Evolutionary conservation across 2,888 invertebrate genomes (phyloP).

Genomic region (Tillus elongatus): DNA sequence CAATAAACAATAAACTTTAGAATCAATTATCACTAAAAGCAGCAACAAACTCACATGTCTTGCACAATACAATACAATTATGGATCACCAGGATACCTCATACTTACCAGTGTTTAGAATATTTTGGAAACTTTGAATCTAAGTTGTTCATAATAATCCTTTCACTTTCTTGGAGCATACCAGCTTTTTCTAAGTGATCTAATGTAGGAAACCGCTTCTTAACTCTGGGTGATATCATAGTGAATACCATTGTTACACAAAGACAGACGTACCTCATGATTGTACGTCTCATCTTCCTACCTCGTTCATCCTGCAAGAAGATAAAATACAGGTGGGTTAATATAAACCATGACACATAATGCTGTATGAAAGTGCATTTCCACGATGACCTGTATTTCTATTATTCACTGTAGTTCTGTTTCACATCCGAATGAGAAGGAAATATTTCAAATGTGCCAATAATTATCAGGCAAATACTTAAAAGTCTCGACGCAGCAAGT

Average conservation of each 20-base stretch:
- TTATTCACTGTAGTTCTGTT: not conserved
- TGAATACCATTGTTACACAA: constrained; percentile 78
- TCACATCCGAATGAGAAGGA: too few relatives aligned
- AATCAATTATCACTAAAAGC: too few relatives aligned
- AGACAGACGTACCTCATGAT: constrained; percentile 77
- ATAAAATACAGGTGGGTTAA: constrained; percentile 5
- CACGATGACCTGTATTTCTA: not conserved
- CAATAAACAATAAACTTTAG: too few relatives aligned
- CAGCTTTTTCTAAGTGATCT: constrained; percentile 76
- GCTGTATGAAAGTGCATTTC: too few relatives aligned
- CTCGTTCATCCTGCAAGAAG: constrained; percentile 66
- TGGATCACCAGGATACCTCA: too few relatives aligned
- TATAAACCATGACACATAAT: too few relatives aligned
- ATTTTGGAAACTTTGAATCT: constrained; percentile 72
- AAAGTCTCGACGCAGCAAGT: too few relatives aligned
- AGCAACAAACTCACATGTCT: too few relatives aligned
- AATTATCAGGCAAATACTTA: too few relatives aligned
- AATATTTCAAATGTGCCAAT: too few relatives aligned
- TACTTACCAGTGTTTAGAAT: constrained; percentile 76
- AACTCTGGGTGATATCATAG: constrained; percentile 78
- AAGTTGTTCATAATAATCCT: constrained; percentile 67
- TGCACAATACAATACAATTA: too few relatives aligned
- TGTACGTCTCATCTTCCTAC: constrained; percentile 71
- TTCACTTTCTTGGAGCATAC: constrained; percentile 74
- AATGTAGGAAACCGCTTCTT: constrained; percentile 82